Evolutionary conservation across 2,113 vertebrate genomes (phyloP).

Genomic region (Capreolus pygargus): DNA sequence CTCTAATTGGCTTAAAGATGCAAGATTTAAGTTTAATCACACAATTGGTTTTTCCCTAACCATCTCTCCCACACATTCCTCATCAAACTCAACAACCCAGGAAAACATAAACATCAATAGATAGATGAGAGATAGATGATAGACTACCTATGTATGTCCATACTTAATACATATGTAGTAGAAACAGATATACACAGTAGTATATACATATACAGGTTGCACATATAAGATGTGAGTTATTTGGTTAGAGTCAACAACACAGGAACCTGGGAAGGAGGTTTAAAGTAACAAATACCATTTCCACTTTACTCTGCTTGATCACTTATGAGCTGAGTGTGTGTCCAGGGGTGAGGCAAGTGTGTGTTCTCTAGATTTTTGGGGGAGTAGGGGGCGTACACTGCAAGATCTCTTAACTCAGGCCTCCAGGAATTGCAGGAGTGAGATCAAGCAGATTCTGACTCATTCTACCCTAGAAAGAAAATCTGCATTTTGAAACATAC

Average conservation of each 20-base stretch:
- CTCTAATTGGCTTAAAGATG: background rate
- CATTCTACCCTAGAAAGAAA: background rate
- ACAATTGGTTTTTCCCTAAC: background rate
- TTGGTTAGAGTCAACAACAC: background rate
- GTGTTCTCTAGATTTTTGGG: background rate
- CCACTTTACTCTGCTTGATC: background rate
- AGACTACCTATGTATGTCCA: rapidly evolving
- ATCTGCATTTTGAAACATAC: background rate
- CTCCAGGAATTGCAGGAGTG: background rate
- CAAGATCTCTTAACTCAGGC: background rate
- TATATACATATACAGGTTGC: background rate
- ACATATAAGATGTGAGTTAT: background rate
- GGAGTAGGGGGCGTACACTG: background rate
- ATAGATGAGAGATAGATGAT: background rate
- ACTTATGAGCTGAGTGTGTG: background rate
- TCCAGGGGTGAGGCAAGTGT: background rate
- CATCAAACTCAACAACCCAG: background rate
- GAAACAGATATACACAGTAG: background rate
- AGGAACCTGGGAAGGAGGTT: background rate
- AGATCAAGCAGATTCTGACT: background rate
- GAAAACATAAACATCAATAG: background rate
- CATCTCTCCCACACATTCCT: background rate
- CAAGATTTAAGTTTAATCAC: background rate
- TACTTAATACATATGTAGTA: background rate
- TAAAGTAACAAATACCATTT: background rate